Base-by-base conservation (phyloP, 2,797 vertebrate genomes). In the Arremon aurantiirostris region DNA sequence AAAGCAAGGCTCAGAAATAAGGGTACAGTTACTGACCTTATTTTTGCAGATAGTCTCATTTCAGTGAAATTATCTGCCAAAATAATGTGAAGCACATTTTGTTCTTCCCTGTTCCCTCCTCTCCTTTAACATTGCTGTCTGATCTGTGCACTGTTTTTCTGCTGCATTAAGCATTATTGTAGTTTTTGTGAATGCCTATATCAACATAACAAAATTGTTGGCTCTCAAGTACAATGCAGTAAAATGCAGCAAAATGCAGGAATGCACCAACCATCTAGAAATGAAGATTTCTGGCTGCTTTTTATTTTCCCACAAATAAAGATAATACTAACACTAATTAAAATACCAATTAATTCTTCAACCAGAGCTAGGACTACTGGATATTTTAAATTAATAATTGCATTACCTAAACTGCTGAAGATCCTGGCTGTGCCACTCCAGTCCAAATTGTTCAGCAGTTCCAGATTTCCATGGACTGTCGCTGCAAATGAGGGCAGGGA, bases 151-250 rank as follows among this genome's bases (percentile, higher is more conserved):
- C 95, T 94, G 78, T 81, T 96, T 96, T 96, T 90, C 66, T 64
- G 78, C 71, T 75, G 66, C 87, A 86, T 70, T 95, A 95, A 92
- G 35, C 73, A 80, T 92, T 94, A 94, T 47, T 84, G n/a, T 76
- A 46, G 35, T 83, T 95, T 94, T 34, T 68, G 90, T 97, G 87
- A 94, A 95, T 95, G 77, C 66, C 92, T 96, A 8, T 82, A 95
- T 90, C 93, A 97, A 96, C 90, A 77, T 63, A 89, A 75, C 82
- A 93, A 88, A 95, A 96, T 75, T 82, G 55, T 81, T 86, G 75
- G 39, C 69, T 90, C 57, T 89, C 5, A 3, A 89, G 63, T 21
- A 56, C 60, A 93, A 55, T 42, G 70, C 41, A 92, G 13, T 91
- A 91, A 93, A 93, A 88, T 47, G 65, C 49, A 93, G 13, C 90